Evolutionary conservation across 2,797 vertebrate genomes (phyloP), one percentile per base, ranked within the genome.

Genomic region (Erethizon dorsatum): DNA sequence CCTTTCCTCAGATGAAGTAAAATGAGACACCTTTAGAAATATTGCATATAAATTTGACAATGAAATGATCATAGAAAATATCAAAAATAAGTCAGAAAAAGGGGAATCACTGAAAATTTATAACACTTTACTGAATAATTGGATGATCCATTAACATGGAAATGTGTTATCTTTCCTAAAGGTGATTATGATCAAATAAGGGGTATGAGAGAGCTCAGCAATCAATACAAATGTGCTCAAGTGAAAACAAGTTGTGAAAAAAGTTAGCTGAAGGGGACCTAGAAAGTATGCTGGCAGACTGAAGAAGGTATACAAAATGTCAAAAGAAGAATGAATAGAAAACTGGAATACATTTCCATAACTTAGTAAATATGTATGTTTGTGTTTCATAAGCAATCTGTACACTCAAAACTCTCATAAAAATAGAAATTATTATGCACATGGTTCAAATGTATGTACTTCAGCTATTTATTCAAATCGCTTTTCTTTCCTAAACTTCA

Each of bases 201-300:
- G 31, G 31, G 45, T 65, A 94, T 8, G 75, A 83, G 50, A 56
- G 11, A 41, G 33, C 24, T 89, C 26, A 78, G n/a, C 69, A 90
- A 94, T 90, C 83, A 91, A 93, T 63, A 91, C 31, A 80, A 93
- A 94, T 73, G 6, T 84, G 37, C 47, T 84, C 61, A 54, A 5
- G 56, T 87, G 56, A 95, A 93, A 97, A 75, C 45, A 91, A 82
- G 17, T 91, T 90, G 31, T 88, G 45, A 88, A 85, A 61, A 61
- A 59, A 77, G 31, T 75, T 69, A 88, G 4, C 84, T 85, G 33
- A 97, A 93, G 9, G 15, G 61, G 24, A 90, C 37, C 47, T 50
- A 79, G 54, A 45, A 18, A 90, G 80, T 88, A 85, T 20, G 31
- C 14, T 77, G 59, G 7, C 15, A 52, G 24, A 63, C 0, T 85